A percentile compares a stretch with the other conserved stretches of the same genome.
These are phyloP conservation scores for Peromyscus aztecus DNA, from an alignment of 2,797 vertebrate species.

Conservation along the genomic window DNA sequence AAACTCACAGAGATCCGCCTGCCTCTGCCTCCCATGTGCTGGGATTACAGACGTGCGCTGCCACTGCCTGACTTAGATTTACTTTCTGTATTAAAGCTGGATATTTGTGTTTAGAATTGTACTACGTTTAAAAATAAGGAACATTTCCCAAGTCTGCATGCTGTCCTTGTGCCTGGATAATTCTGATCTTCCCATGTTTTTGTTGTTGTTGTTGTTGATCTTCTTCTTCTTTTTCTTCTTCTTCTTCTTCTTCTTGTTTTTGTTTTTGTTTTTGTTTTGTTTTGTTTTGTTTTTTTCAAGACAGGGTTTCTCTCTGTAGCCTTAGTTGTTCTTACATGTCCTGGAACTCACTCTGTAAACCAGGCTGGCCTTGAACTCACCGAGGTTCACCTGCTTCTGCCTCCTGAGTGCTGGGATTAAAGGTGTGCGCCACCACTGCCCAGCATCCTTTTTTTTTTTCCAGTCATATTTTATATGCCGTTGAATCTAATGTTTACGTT, in stretches of 20 bases:
- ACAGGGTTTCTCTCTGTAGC: not conserved
- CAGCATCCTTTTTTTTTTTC: not conserved
- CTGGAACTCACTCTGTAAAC: not conserved
- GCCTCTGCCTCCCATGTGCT: not conserved
- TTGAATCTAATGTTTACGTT: not conserved
- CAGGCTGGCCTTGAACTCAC: not conserved
- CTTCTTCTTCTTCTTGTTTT: too few species aligned
- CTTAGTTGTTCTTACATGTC: not conserved
- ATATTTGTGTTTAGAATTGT: not conserved
- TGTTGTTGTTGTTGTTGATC: too few species aligned
- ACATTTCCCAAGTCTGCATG: not conserved
- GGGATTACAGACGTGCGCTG: not conserved
- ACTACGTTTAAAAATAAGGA: not conserved
- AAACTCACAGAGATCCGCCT: not conserved
- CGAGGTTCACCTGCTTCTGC: not conserved
- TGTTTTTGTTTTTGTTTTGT: too few species aligned
- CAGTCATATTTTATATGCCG: not conserved
- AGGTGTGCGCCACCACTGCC: not conserved
- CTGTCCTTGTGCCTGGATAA: not conserved
- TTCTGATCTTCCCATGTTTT: not conserved
- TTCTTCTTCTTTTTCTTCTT: too few species aligned
- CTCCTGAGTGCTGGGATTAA: not conserved
- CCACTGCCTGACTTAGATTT: not conserved
- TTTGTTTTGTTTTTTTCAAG: not conserved
- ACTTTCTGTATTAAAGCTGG: not conserved